Base-by-base conservation (phyloP, 2,797 vertebrate species). In the Brachymystax lenok region DNA sequence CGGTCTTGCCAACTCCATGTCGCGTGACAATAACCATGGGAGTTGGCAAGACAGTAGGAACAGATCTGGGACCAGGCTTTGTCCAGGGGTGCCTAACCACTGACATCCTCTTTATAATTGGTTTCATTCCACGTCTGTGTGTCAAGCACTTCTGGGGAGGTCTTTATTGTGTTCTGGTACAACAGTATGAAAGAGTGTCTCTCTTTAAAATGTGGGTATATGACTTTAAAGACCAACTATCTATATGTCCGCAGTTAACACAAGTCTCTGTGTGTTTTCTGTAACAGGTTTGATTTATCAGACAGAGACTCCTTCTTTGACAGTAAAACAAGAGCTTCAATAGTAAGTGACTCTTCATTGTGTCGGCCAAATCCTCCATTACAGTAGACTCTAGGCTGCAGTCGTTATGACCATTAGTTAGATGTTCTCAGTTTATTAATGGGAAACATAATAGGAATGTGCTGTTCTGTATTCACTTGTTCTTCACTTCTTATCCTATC, bases 221-320 rank as follows among this genome's bases (percentile, higher is more conserved):
- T 51, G 50, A 17, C 46, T 27, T 0, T 14, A 66, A 28, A 14
- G 13, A 66, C 21, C 63, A 30, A 27, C 27, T 66, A 27, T 16
- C 16, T 61, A 10, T 33, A 46, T 33, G 64, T 67, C 27, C 24
- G 50, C 70, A 17, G 24, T 24, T 71, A 24, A 71, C 24, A 24
- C 59, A 10, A 21, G n/a, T 61, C n/a, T 61, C n/a, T 1, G 50
- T 30, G 61, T 54, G 74, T 46, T 12, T 46, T 4, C 63, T 19
- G 66, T 74, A 27, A 75, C 93, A 99, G 98, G 91, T 99, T 99
- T 91, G 97, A 99, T 92, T 92, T 99, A 81, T 97, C 96, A 54
- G 97, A 99, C 92, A 98, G 92, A 92, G 97, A 99, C 72, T 96
- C 92, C 77, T 99, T 99, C 93, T 99, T 99, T 69, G 97, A 98